phyloP scores from a whole-genome alignment of 23 tunicate genomes.

The Oikopleura vanhoeffeni region DNA sequence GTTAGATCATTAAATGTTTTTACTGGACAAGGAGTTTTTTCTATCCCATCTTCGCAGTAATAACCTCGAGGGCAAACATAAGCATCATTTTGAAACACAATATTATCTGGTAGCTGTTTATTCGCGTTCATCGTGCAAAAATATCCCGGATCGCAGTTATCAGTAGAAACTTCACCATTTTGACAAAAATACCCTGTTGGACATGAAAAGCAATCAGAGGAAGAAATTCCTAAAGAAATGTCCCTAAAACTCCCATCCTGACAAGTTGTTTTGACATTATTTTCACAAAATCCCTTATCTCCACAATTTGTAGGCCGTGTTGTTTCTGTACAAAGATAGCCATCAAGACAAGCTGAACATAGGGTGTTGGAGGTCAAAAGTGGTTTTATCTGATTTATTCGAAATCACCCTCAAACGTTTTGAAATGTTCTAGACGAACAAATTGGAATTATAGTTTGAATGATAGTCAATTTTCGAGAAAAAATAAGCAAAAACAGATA shows the following conservation, averaged over 20 bases:
- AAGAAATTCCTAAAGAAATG: background rate
- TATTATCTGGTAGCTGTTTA: background rate
- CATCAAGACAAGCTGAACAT: background rate
- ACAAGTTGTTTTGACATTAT: background rate
- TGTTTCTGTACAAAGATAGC: background rate
- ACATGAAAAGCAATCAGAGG: constrained; percentile 17
- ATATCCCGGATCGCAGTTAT: constrained; percentile 53
- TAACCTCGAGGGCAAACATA: background rate
- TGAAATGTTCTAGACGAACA: no score
- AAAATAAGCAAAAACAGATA: no score
- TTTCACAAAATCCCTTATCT: background rate
- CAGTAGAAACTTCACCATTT: constrained; percentile 32
- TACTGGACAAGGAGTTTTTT: constrained; percentile 31
- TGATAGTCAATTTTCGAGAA: no score
- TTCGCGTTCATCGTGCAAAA: constrained; percentile 27
- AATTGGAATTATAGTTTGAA: no score
- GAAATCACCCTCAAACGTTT: no score
- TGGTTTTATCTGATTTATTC: no score
- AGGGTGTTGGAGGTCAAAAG: no score
- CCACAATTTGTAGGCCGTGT: background rate
- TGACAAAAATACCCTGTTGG: constrained; percentile 60
- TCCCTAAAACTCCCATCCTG: background rate
- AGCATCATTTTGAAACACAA: background rate
- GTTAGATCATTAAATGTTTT: constrained; percentile 51
- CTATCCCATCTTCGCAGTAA: background rate